Evolutionary conservation across 1,140 invertebrate species (phyloP), one percentile per base, ranked within the genome.

Genomic region (Antheraea mylitta): DNA sequence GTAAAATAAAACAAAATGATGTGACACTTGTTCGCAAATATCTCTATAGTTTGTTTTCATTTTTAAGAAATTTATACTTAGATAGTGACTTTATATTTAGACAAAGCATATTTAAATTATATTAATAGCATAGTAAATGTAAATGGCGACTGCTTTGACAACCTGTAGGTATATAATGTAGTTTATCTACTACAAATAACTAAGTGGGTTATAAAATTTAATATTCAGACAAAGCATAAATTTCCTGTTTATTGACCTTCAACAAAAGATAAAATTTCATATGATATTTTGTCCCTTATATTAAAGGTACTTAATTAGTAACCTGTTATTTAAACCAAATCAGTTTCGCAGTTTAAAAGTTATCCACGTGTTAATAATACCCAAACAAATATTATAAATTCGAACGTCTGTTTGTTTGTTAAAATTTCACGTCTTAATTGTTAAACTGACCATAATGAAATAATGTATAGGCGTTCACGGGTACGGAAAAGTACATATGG

Each of bases 231-330:
- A 30, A 64, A 65, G 13, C 45, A 22, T 19, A 18, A 65, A 53
- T 65, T 65, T 65, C 64, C 64, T 65, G 64, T 22, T 65, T 62
- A 42, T 5, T 38, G 66, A 67, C 66, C 53, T 59, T 67, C 58
- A 59, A 60, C 48, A 13, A 62, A 22, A 18, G 48, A 58, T 69
- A 64, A 37, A 69, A 22, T 18, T 11, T 45, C 36, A 59, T 61
- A 9, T 42, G 11, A 4, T 42, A 7, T 42, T 42, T 9, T 42
- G 45, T 53, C 45, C 45, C 45, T 53, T 53, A 53, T 53, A 11
- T 53, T 53, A 13, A 53, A 42, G 38, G 45, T 53, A 10, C 45
- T 9, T 38, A 42, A 53, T 16, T 53, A 53, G 11, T 11, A 42
- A 42, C 38, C 8, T 0, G 45, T 53, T 53, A 53, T 53, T 53